Percentiles rank a stretch among this genome's conserved stretches.
Conservation (phyloP, 2,888 invertebrate species). For the Rhingia campestris region DNA sequence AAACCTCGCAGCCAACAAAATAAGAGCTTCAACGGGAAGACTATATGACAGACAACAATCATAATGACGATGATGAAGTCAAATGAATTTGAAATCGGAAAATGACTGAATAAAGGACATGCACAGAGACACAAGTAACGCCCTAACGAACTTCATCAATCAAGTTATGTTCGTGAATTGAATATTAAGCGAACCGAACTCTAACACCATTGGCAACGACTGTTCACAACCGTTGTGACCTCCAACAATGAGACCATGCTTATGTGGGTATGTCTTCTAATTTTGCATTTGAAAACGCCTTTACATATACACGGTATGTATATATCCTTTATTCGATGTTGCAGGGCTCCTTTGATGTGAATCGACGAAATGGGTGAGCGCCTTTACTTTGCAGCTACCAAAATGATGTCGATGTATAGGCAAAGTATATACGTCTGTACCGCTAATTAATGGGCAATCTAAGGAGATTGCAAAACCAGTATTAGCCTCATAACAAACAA, state of each 20-base stretch:
- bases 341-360: slow-evolving; percentile 12
- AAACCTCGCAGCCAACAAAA: too few relatives aligned
- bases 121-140: slow-evolving; percentile 13
- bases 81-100: slow-evolving; percentile 46
- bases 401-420: too few relatives aligned
- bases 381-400: not conserved
- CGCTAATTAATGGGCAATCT: slow-evolving; percentile 35
- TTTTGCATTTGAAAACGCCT: slow-evolving; percentile 17
- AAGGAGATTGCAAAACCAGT: slow-evolving; percentile 2
- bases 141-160: slow-evolving; percentile 50
- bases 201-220: not conserved
- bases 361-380: not conserved
- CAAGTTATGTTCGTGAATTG: slow-evolving; percentile 42
- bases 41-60: slow-evolving; percentile 4
- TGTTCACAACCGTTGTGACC: too few relatives aligned
- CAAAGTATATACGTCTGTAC: not conserved
- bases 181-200: slow-evolving; percentile 16
- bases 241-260: not conserved
- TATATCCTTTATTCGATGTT: not conserved
- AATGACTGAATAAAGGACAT: slow-evolving; percentile 23
- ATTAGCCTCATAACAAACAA: slow-evolving; percentile 24
- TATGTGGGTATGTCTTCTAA: not conserved
- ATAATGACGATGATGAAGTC: slow-evolving; percentile 28
- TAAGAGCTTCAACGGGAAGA: not conserved
- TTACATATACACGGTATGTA: not conserved